Conservation (phyloP, 2,797 vertebrate genomes). For the Anabacerthia variegaticeps region DNA sequence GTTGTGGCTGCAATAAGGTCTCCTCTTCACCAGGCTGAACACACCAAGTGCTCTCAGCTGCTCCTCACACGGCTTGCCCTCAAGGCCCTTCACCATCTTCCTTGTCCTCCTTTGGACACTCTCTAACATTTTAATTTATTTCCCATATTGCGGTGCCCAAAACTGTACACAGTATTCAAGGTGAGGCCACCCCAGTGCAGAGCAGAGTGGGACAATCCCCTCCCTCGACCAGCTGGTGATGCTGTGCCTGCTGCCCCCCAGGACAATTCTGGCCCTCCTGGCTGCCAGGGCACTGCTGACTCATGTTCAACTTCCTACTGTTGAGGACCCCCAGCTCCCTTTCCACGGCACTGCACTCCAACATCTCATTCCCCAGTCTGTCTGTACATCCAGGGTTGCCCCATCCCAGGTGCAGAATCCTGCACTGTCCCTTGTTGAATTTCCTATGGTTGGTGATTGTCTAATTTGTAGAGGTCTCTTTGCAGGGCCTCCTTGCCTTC, state of each 20-base stretch:
- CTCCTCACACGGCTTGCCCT: not conserved
- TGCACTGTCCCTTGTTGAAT: not conserved
- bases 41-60: not conserved
- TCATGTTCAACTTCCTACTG: not conserved
- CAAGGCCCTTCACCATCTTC: not conserved
- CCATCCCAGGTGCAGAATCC: not conserved
- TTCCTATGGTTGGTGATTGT: not conserved
- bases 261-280: not conserved
- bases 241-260: not conserved
- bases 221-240: rapidly evolving
- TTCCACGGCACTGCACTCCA: not conserved
- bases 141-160: not conserved
- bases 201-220: not conserved
- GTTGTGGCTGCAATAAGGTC: not conserved
- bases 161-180: not conserved
- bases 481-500: not conserved
- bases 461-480: not conserved
- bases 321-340: not conserved
- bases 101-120: too few relatives aligned
- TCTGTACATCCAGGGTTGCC: not conserved
- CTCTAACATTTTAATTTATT: not conserved
- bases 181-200: not conserved
- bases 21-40: not conserved
- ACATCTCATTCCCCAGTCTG: not conserved
- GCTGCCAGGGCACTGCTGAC: not conserved